Conservation (phyloP, 2,888 invertebrate species). For the Melanophora roralis region DNA sequence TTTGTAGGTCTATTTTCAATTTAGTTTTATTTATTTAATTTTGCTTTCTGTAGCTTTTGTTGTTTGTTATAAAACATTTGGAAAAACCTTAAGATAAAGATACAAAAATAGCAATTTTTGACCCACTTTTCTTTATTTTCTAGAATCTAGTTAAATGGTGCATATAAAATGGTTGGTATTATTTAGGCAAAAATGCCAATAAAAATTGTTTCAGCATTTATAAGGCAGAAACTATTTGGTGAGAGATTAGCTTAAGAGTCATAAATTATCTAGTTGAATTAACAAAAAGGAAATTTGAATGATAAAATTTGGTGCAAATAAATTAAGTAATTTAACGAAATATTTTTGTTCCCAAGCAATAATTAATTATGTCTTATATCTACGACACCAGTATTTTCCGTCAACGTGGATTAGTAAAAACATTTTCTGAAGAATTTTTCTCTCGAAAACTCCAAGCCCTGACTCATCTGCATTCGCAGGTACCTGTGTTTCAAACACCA, state of each 20-base stretch:
- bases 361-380: too few species aligned
- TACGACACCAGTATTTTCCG: too few species aligned
- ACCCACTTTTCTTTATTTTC: slow-evolving; percentile 17
- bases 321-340: too few species aligned
- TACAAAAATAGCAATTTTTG: slow-evolving; percentile 11
- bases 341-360: too few species aligned
- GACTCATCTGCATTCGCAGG: too few species aligned
- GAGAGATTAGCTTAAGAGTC: neutral
- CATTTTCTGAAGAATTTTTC: too few species aligned
- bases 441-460: too few species aligned
- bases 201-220: neutral
- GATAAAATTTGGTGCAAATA: neutral
- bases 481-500: too few species aligned
- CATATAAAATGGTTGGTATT: slow-evolving; percentile 1
- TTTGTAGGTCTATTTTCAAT: neutral
- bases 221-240: neutral
- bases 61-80: neutral
- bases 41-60: neutral
- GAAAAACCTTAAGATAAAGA: neutral
- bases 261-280: neutral
- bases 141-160: slow-evolving; percentile 23
- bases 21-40: neutral
- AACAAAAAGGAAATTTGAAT: neutral
- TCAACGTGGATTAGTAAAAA: too few species aligned
- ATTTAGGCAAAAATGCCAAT: neutral